These are phyloP conservation scores for Nudaria mundana DNA, from an alignment of 2,888 invertebrate genomes.

Conservation along the genomic window DNA sequence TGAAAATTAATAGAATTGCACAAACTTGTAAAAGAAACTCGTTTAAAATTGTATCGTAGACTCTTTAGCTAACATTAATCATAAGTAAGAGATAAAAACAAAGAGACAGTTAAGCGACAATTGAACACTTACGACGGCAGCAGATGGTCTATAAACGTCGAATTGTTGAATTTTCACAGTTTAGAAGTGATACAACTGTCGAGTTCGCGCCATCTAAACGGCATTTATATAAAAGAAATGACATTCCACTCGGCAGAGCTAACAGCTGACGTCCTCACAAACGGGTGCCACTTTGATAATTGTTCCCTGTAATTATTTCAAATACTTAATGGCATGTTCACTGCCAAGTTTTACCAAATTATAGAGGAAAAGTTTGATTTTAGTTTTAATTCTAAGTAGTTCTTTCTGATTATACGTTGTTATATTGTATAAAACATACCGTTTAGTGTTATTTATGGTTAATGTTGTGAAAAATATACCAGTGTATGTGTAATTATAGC, in stretches of 20 bases:
- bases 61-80: constrained; percentile 18
- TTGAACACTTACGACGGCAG: constrained; percentile 35
- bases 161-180: constrained; percentile 57
- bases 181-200: constrained; percentile 48
- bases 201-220: constrained; percentile 29
- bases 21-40: no score
- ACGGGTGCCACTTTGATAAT: constrained; percentile 52
- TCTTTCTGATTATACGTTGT: constrained; percentile 14
- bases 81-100: constrained; percentile 33
- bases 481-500: no score
- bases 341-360: constrained; percentile 45
- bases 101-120: constrained; percentile 41
- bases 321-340: constrained; percentile 53
- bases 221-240: constrained; percentile 51
- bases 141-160: constrained; percentile 64
- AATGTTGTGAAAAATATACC: no score
- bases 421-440: constrained; percentile 3
- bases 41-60: no score
- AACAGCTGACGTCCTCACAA: constrained; percentile 53
- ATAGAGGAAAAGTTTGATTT: constrained; percentile 37
- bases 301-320: constrained; percentile 55
- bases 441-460: not conserved
- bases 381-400: constrained; percentile 22
- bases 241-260: constrained; percentile 44
- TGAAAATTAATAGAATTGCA: no score